These are phyloP conservation scores for Melanostoma scalare DNA, from an alignment of 2,888 invertebrate genomes.

Conservation along the genomic window DNA sequence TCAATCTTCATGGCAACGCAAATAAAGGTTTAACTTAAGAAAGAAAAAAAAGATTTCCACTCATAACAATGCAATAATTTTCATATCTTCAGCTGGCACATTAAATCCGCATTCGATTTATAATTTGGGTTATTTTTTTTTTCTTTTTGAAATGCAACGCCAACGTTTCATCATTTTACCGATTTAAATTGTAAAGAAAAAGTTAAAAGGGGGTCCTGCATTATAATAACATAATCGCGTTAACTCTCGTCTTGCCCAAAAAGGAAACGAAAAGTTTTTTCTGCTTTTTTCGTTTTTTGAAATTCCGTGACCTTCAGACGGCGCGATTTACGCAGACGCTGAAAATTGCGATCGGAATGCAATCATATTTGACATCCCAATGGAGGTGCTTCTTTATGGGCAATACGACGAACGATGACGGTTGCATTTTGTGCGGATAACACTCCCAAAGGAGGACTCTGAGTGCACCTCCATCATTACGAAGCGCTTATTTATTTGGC, in stretches of 20 bases:
- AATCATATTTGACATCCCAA: constrained; percentile 45
- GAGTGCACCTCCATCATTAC: no score
- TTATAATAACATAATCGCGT: no score
- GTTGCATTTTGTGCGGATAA: neutral
- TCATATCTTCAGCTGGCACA: no score
- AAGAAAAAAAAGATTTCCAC: constrained; percentile 1
- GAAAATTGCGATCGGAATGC: constrained; percentile 20
- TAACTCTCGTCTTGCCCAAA: no score
- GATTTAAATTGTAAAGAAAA: neutral
- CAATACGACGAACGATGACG: neutral
- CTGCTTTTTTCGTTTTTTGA: neutral
- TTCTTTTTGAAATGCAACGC: no score
- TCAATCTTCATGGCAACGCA: no score
- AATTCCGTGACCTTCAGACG: constrained; percentile 35
- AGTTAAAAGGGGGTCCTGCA: no score
- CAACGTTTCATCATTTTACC: neutral
- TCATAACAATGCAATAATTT: constrained; percentile 26
- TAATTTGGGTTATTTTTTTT: no score
- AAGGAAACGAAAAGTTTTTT: no score
- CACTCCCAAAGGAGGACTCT: neutral
- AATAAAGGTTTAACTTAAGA: constrained; percentile 1
- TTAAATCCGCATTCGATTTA: constrained; percentile 51
- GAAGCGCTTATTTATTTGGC: no score
- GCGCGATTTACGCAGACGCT: constrained; percentile 5
- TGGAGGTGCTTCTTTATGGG: constrained; percentile 22